A percentile compares a stretch with the other conserved stretches of the same genome.
These are phyloP conservation scores for Rhagologus leucostigma DNA, from an alignment of 2,113 vertebrate genomes.

Conservation along the genomic window DNA sequence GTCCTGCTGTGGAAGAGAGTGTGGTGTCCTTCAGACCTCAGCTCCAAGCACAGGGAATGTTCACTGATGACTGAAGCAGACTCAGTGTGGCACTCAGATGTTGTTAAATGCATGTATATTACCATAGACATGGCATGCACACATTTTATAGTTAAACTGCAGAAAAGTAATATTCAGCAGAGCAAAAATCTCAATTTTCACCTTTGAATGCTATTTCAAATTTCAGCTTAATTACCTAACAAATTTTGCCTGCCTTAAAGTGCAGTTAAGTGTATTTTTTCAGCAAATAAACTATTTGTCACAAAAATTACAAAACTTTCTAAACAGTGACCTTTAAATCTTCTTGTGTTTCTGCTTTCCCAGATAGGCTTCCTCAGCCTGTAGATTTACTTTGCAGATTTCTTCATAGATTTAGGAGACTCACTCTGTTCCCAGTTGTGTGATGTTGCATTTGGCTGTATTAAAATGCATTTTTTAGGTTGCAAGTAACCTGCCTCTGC, in stretches of 20 bases:
- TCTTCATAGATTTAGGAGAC: conserved; percentile 5
- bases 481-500: not conserved
- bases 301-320: conserved; percentile 2
- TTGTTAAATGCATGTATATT: not conserved
- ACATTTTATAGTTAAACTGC: not conserved
- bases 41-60: not conserved
- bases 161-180: not conserved
- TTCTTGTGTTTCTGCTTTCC: conserved; percentile 13
- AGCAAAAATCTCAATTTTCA: not conserved
- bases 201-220: not conserved
- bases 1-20: not conserved
- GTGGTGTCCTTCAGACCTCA: not conserved
- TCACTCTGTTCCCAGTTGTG: not conserved
- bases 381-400: conserved; percentile 29
- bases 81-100: not conserved
- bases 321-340: not conserved
- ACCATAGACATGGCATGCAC: not conserved
- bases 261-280: not conserved
- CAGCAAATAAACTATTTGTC: not conserved
- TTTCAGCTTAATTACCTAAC: not conserved
- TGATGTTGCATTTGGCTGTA: conserved; percentile 14
- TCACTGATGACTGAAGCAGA: not conserved
- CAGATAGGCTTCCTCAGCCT: conserved; percentile 1
- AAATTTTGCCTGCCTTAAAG: not conserved
- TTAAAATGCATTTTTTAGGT: conserved; percentile 28